Percentiles rank a stretch among this genome's conserved stretches.
These are phyloP conservation scores for Tubiluchus corallicola DNA, from an alignment of 2,888 invertebrate species.

Conservation along the genomic window DNA sequence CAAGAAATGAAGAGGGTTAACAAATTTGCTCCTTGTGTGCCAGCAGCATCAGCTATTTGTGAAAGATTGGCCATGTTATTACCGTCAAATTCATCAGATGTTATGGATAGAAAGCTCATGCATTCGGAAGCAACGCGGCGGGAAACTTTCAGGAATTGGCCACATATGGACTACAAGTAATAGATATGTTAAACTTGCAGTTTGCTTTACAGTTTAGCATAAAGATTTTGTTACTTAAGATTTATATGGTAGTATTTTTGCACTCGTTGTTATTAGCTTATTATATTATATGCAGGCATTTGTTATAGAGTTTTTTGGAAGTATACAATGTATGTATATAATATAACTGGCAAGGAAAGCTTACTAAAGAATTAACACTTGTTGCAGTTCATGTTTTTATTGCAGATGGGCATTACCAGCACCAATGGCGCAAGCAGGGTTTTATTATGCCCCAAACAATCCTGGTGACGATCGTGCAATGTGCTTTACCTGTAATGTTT, in stretches of 20 bases:
- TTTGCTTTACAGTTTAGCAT: neutral
- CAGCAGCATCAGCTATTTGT: constrained; percentile 71
- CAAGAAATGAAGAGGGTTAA: constrained; percentile 61
- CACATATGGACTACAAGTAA: constrained; percentile 89
- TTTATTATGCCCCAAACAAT: constrained; percentile 78
- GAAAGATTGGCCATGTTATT: constrained; percentile 41
- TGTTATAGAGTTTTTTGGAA: no score
- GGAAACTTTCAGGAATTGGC: constrained; percentile 82
- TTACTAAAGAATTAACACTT: no score
- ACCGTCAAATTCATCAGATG: constrained; percentile 4
- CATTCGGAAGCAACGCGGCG: constrained; percentile 76
- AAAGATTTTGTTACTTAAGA: constrained; percentile 4
- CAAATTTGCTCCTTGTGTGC: constrained; percentile 61
- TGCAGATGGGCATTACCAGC: constrained; percentile 82
- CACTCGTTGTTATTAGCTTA: no score
- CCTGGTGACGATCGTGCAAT: constrained; percentile 81
- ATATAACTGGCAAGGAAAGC: no score
- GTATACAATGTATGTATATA: no score
- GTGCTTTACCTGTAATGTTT: constrained; percentile 88
- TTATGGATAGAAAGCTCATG: constrained; percentile 40
- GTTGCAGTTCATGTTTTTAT: constrained; percentile 6
- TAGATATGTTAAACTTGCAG: no score
- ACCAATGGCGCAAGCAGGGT: constrained; percentile 91
- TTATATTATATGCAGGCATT: no score
- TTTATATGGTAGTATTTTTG: constrained; percentile 8